Evolutionary conservation across 2,888 invertebrate genomes (phyloP).

Genomic region (Ecliptopera silaceata): DNA sequence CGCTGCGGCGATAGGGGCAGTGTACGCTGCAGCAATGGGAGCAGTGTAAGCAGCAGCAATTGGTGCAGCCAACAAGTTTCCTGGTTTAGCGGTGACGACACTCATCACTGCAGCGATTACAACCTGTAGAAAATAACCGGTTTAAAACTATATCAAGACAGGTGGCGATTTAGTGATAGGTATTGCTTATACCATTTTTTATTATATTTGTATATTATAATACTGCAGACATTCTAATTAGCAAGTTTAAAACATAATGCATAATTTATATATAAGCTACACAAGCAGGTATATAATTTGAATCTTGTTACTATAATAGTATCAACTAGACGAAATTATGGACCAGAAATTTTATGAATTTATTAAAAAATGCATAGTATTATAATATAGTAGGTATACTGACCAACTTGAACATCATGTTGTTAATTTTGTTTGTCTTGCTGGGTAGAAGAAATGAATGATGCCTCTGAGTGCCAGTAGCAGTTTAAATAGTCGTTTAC

Average conservation of each 20-base stretch:
- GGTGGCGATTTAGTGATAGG: too few species aligned
- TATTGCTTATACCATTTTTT: too few species aligned
- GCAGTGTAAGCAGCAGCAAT: slow-evolving; percentile 46
- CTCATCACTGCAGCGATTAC: slow-evolving; percentile 65
- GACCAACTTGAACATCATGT: slow-evolving; percentile 80
- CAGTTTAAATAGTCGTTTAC: slow-evolving; percentile 63
- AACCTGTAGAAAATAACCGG: slow-evolving; percentile 47
- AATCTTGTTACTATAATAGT: too few species aligned
- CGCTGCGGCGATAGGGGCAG: slow-evolving; percentile 30
- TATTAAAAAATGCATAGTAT: too few species aligned
- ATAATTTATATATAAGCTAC: too few species aligned
- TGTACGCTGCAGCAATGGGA: slow-evolving; percentile 44
- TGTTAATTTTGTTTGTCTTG: slow-evolving; percentile 44
- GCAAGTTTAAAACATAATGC: too few species aligned
- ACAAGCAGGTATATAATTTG: too few species aligned
- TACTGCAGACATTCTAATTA: too few species aligned
- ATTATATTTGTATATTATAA: too few species aligned
- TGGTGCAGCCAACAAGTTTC: slow-evolving; percentile 37
- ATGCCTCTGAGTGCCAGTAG: slow-evolving; percentile 43
- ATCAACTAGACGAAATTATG: too few species aligned
- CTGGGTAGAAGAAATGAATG: slow-evolving; percentile 48
- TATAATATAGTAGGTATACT: slow-evolving; percentile 21
- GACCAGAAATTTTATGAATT: too few species aligned
- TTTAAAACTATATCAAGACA: too few species aligned
- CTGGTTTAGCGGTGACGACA: slow-evolving; percentile 71